These are phyloP conservation scores for Antheraea pernyi DNA, from an alignment of 1,140 invertebrate species.

Conservation along the genomic window DNA sequence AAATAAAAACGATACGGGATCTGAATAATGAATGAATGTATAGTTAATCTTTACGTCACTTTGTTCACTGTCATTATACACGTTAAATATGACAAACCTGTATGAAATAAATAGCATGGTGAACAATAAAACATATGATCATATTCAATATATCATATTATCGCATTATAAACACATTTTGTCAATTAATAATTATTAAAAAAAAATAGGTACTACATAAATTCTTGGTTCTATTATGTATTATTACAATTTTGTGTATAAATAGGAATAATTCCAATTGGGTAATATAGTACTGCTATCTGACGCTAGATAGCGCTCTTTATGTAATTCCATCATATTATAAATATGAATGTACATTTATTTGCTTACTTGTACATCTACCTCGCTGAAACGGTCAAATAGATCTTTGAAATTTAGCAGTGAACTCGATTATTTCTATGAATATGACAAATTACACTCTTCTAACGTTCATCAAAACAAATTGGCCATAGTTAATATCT, in stretches of 20 bases:
- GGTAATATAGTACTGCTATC: conserved; percentile 22
- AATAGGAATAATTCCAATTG: not conserved
- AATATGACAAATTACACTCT: too few relatives aligned
- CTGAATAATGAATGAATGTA: conserved; percentile 67
- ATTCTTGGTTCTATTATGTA: not conserved
- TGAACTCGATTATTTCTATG: too few relatives aligned
- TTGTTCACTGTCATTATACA: conserved; percentile 21
- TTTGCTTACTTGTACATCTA: too few relatives aligned
- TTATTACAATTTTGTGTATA: not conserved
- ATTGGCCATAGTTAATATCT: too few relatives aligned
- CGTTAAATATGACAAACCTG: not conserved
- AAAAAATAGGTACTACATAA: not conserved
- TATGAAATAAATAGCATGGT: not conserved
- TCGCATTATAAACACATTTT: not conserved
- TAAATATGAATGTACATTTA: too few relatives aligned
- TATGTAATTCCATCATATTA: not conserved
- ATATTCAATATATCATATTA: not conserved
- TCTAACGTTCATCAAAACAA: too few relatives aligned
- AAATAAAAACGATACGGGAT: conserved; percentile 66
- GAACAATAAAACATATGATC: not conserved
- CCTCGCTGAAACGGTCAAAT: too few relatives aligned
- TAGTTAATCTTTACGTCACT: conserved; percentile 35
- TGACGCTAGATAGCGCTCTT: conserved; percentile 32
- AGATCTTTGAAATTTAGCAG: too few relatives aligned
- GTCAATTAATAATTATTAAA: too few relatives aligned